Conservation (phyloP, 1,140 invertebrate genomes). For the Macrotrachela quadricornifera region DNA sequence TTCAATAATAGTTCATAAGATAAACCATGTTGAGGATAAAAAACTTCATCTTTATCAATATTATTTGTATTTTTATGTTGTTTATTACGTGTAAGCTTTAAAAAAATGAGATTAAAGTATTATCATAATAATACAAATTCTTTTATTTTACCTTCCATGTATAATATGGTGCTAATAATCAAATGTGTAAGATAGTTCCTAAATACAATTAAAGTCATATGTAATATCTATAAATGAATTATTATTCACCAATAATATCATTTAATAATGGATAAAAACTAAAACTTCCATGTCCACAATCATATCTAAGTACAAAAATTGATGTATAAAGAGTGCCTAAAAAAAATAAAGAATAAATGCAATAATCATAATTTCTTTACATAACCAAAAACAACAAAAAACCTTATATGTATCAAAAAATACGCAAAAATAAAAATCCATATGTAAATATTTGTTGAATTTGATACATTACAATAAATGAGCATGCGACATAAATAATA, state of each 20-base stretch:
- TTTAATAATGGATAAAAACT: conserved; percentile 21
- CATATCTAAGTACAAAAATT: conserved; percentile 30
- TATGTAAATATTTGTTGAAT: too few relatives aligned
- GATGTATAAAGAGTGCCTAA: conserved; percentile 25
- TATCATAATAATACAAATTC: too few relatives aligned
- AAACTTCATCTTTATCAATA: conserved; percentile 16
- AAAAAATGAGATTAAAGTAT: too few relatives aligned
- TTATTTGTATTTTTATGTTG: conserved; percentile 21
- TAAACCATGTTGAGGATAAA: conserved; percentile 14
- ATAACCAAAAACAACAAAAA: too few relatives aligned
- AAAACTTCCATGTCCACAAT: conserved; percentile 31
- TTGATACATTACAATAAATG: too few relatives aligned
- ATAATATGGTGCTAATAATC: conserved; percentile 18
- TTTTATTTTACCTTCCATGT: conserved; percentile 21
- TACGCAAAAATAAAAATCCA: too few relatives aligned
- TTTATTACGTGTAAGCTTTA: conserved; percentile 13
- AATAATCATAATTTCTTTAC: too few relatives aligned
- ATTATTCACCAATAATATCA: conserved; percentile 12
- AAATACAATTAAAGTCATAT: too few relatives aligned
- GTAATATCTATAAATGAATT: too few relatives aligned
- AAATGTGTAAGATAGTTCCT: conserved; percentile 14
- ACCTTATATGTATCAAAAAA: too few relatives aligned
- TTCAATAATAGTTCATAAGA: not conserved
- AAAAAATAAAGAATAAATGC: too few relatives aligned
- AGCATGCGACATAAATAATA: conserved; percentile 13